Conservation (phyloP, 2,797 vertebrate genomes). For the Acanthurus lineatus region DNA sequence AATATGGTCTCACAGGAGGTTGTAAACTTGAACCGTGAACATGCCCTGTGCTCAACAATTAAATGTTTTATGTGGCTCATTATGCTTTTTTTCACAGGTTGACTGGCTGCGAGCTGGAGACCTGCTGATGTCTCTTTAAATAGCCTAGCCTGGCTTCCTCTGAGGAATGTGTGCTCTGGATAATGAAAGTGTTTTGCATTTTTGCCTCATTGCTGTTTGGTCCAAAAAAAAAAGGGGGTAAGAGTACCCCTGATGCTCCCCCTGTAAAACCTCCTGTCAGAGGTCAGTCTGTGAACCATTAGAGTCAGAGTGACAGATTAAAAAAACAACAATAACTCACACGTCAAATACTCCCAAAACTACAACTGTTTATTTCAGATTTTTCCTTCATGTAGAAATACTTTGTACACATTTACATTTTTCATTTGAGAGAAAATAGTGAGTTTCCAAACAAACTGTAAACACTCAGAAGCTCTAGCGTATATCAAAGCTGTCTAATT, state of each 20-base stretch:
- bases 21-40: neutral
- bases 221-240: neutral
- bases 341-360: slow-evolving; percentile 53
- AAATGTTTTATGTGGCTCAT: slow-evolving; percentile 12
- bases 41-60: neutral
- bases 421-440: slow-evolving; percentile 52
- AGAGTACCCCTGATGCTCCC: neutral
- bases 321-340: slow-evolving; percentile 19
- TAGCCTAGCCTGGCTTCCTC: neutral
- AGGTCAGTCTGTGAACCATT: slow-evolving; percentile 11
- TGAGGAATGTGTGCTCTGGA: slow-evolving; percentile 33
- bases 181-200: slow-evolving; percentile 34
- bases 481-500: slow-evolving; percentile 55
- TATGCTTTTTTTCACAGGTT: slow-evolving; percentile 11
- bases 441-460: slow-evolving; percentile 52
- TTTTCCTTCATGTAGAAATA: slow-evolving; percentile 71
- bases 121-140: slow-evolving; percentile 34
- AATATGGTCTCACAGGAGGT: neutral
- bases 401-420: slow-evolving; percentile 79
- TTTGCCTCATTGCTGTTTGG: slow-evolving; percentile 14
- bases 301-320: neutral
- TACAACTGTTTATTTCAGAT: slow-evolving; percentile 64
- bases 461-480: slow-evolving; percentile 53
- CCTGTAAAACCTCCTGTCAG: neutral
- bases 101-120: neutral